phyloP scores from a whole-genome alignment of 2,888 invertebrate species.

The Cephus pulcher region DNA sequence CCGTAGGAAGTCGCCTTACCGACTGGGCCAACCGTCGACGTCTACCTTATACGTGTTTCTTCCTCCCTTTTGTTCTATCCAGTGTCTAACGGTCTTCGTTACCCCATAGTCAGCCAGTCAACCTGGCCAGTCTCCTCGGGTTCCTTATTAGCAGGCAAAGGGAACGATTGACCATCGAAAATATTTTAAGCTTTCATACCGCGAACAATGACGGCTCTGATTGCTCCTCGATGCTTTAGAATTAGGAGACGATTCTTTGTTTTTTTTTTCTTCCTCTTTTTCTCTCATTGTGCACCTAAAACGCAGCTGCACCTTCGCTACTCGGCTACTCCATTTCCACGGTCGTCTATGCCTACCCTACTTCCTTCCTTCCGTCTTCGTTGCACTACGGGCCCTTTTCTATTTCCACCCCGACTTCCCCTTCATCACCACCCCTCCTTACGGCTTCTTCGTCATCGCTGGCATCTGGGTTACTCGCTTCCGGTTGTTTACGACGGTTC shows the following conservation, averaged over 20 bases:
- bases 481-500: too few relatives aligned
- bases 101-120: too few relatives aligned
- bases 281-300: slow-evolving; percentile 31
- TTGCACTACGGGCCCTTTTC: slow-evolving; percentile 19
- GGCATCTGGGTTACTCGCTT: too few relatives aligned
- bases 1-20: too few relatives aligned
- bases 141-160: slow-evolving; percentile 5
- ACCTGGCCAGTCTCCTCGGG: not conserved
- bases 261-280: slow-evolving; percentile 19
- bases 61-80: too few relatives aligned
- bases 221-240: slow-evolving; percentile 52
- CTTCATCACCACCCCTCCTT: not conserved
- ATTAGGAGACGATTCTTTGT: slow-evolving; percentile 42
- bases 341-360: too few relatives aligned
- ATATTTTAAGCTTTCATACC: slow-evolving; percentile 39
- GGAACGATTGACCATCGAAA: slow-evolving; percentile 19
- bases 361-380: slow-evolving; percentile 6
- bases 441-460: too few relatives aligned
- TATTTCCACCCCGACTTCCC: slow-evolving; percentile 19
- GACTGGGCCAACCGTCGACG: too few relatives aligned
- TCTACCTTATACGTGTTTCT: too few relatives aligned
- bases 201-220: slow-evolving; percentile 52
- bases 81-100: too few relatives aligned
- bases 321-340: not conserved
- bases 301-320: not conserved